Evolutionary conservation across 1,140 invertebrate species (phyloP), one percentile per base, ranked within the genome.

Genomic region (Cyclina sinensis): DNA sequence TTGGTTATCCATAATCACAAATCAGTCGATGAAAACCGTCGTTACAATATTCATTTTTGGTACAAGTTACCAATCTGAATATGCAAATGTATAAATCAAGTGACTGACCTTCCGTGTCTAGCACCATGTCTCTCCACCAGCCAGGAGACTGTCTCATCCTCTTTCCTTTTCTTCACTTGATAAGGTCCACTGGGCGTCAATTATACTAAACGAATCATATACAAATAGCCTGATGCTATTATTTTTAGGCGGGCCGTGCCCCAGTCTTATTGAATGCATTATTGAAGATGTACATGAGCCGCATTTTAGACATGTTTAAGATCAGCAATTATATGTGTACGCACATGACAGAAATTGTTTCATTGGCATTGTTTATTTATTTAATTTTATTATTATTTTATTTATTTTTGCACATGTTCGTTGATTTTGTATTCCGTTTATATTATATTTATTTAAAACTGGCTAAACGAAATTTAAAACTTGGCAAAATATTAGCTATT

Each of bases 111-210:
- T 74, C 70, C 70, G 35, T 74, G 70, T 74, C 70, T 39, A 74
- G 27, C 70, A 74, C 70, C 70, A 74, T 74, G 70, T 74, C 70
- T 39, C 70, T 74, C 70, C 70, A 74, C 70, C 70, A 74, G n/a
- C n/a, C n/a, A n/a, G 27, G 70, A 74, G 12, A 74, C 70, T 30
- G 70, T 74, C 70, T 32, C 70, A 74, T 74, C 70, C 70, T 74
- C 70, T 39, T 74, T 74, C 70, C n/a, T 74, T n/a, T 54, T 12
- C 51, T n/a, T 12, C 51, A 54, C n/a, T 54, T 54, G 12, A 54
- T 12, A 54, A 54, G n/a, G 12, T 12, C n/a, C n/a, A 14, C 12
- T 12, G 51, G n/a, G 12, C 51, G n/a, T 12, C 51, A 54, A 54
- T 54, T 54, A 54, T 54, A 54, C n/a, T 54, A 14, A n/a, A n/a